Conservation (phyloP, 2,113 vertebrate genomes). For the Mobula hypostoma region DNA sequence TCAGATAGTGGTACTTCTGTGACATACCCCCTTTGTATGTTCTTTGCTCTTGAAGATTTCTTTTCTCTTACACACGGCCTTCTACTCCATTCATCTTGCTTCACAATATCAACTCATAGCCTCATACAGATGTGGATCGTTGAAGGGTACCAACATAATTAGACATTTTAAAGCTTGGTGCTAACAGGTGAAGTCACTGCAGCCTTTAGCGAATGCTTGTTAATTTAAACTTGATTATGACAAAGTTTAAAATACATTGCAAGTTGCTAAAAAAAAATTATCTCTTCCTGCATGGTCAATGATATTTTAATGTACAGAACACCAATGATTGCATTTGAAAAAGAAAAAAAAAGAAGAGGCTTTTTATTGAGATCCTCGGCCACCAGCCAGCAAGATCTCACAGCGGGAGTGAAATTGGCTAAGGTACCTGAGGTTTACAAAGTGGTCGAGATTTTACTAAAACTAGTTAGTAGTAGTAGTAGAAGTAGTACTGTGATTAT, state of each 20-base stretch:
- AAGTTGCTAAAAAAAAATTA: neutral
- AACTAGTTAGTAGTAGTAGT: neutral
- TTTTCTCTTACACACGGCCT: neutral
- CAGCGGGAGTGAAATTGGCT: too few relatives aligned
- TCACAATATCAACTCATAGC: neutral
- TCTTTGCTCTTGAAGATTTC: constrained; percentile 44
- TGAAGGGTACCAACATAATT: neutral
- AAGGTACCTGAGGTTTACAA: neutral
- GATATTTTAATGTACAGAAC: neutral
- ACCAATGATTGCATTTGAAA: neutral
- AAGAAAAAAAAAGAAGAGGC: neutral
- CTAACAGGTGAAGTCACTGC: neutral
- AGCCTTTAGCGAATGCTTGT: neutral
- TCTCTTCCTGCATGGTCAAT: neutral
- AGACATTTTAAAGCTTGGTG: neutral
- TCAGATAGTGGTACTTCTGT: constrained; percentile 58
- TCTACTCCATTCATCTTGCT: constrained; percentile 14
- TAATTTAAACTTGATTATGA: neutral
- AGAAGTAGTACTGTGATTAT: too few relatives aligned
- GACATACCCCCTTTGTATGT: constrained; percentile 70
- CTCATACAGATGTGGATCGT: neutral
- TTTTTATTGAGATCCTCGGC: too few relatives aligned
- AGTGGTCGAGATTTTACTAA: neutral
- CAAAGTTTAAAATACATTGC: neutral
- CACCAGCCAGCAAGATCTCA: too few relatives aligned